Base-by-base conservation (phyloP, 1,140 invertebrate genomes). In the Brevipalpus yothersi region DNA sequence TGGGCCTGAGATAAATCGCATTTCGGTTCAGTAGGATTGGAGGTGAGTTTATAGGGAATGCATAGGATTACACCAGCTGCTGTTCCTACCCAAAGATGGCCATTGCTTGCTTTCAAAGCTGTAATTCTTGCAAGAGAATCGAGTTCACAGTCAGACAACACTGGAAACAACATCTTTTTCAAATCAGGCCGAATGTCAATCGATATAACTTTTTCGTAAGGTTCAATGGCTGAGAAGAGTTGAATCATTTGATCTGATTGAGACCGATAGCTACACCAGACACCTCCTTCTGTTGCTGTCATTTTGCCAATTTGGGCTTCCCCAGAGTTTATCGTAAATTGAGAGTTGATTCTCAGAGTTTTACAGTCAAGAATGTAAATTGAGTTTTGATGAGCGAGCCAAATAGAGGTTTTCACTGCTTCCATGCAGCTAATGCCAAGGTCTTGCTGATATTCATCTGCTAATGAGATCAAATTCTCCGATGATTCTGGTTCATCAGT, bases 151-250 rank as follows among this genome's bases (percentile, higher is more conserved):
- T 66, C 98, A 92, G 43, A 96, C 88, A 5, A 95, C 89, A 19
- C 92, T 92, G 70, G 95, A 95, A 47, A 89, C 89, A 98, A 76
- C 91, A 98, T 96, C 76, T 96, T 95, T 67, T 86, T 93, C 60
- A 98, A 90, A 68, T 95, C 96, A 0, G 94, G 93, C 70, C 98
- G 93, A 63, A 99, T 95, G 69, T 98, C 93, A n/a, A n/a, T n/a
- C n/a, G n/a, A n/a, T n/a, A n/a, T n/a, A n/a, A n/a, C n/a, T n/a
- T n/a, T n/a, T n/a, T n/a, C n/a, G n/a, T n/a, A n/a, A n/a, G n/a
- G n/a, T n/a, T n/a, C n/a, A n/a, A n/a, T n/a, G n/a, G n/a, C n/a
- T n/a, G n/a, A n/a, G n/a, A n/a, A n/a, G n/a, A n/a, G n/a, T n/a
- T n/a, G n/a, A n/a, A n/a, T n/a, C n/a, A n/a, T n/a, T n/a, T n/a